Evolutionary conservation across 2,797 vertebrate genomes (phyloP), one percentile per base, ranked within the genome.

Genomic region (Rhabdophis nuchalis): DNA sequence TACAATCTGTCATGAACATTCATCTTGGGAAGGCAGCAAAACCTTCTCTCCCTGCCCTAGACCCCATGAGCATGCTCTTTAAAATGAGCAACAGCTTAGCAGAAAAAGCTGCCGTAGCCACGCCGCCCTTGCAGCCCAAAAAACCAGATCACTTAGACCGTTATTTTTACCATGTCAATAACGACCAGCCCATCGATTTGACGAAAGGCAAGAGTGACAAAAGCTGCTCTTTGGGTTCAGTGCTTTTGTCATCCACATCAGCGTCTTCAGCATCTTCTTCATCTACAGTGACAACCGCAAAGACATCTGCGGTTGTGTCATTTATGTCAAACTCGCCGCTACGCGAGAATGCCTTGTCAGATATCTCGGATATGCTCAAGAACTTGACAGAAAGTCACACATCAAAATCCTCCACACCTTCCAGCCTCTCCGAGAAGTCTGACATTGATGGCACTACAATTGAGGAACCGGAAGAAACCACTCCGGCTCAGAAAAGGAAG

Each of bases 11-110:
- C 95, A 99, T 99, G 99, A 99, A 99, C 96, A 98, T 98, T 95
- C 99, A 99, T 97, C 97, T 99, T 91, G 99, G 99, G 86, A 99
- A 99, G 97, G 99, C 99, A 0, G 98, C 99, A 85, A 99, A 99
- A 95, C 99, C 99, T 1, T 98, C 99, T 56, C 96, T 99, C 95
- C 99, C 99, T 0, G 98, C 99, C 85, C 98, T 99, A 52, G 99
- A 99, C 97, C 99, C 99, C 92, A 99, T 99, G 99, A 99, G 99
- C 97, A 99, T 99, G 99, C 98, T 99, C 90, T 99, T 99, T 96
- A 99, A 99, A 98, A 99, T 99, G 99, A 99, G 99, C 98, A 99
- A 99, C 97, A 99, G 98, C 97, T 97, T 99, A 97, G 99, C 99
- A 0, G 99, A 99, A 96, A 99, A 99, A 97, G 99, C 99, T 2